Percentiles rank a stretch among this genome's conserved stretches.
Conservation (phyloP, 2,888 invertebrate species). For the Pterostichus niger region DNA sequence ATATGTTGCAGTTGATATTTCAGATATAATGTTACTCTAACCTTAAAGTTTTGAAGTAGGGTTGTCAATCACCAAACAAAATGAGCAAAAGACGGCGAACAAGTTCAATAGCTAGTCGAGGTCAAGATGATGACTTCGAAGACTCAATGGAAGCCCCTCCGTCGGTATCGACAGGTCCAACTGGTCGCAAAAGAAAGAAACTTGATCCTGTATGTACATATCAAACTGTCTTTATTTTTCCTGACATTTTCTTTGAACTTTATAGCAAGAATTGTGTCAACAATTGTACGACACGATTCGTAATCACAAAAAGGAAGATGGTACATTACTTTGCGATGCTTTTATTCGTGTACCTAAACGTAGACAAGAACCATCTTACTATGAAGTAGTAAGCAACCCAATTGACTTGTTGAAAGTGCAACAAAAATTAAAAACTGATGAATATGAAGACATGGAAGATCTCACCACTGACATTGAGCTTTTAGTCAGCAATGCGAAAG, state of each 20-base stretch:
- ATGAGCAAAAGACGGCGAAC: slow-evolving; percentile 91
- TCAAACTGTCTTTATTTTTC: background rate
- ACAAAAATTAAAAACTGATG: slow-evolving; percentile 97
- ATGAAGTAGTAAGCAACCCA: slow-evolving; percentile 95
- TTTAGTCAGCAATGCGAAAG: slow-evolving; percentile 95
- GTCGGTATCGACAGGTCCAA: slow-evolving; percentile 78
- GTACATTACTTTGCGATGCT: slow-evolving; percentile 92
- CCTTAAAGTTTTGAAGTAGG: slow-evolving; percentile 16
- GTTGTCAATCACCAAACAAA: slow-evolving; percentile 24
- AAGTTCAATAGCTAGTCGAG: slow-evolving; percentile 88
- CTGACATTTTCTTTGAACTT: slow-evolving; percentile 68
- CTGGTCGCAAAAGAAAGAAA: slow-evolving; percentile 82
- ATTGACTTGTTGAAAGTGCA: slow-evolving; percentile 97
- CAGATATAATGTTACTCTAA: slow-evolving; percentile 34
- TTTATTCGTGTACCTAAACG: slow-evolving; percentile 97
- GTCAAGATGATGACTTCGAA: slow-evolving; percentile 86
- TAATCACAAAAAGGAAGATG: slow-evolving; percentile 95
- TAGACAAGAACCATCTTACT: slow-evolving; percentile 93
- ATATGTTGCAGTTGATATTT: background rate
- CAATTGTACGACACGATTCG: slow-evolving; percentile 95
- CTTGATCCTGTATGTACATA: slow-evolving; percentile 85
- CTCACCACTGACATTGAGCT: slow-evolving; percentile 94
- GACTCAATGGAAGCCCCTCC: slow-evolving; percentile 82
- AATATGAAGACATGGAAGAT: slow-evolving; percentile 96
- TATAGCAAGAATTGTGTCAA: slow-evolving; percentile 90